A percentile compares a stretch with the other conserved stretches of the same genome.
Conservation (phyloP, 2,888 invertebrate genomes). For the Amblyjoppa proteus region DNA sequence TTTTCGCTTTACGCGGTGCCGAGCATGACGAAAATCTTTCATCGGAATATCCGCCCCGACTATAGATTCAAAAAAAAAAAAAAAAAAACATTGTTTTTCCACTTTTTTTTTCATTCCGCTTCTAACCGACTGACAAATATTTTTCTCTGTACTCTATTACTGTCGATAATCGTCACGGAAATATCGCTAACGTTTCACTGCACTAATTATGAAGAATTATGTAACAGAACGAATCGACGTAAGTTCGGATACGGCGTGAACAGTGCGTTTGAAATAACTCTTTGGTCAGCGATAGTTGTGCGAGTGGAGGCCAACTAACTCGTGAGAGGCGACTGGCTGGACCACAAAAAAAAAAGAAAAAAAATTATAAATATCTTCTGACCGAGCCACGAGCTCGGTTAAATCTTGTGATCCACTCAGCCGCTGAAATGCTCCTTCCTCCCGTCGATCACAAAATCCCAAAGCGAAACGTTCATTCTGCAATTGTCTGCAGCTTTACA, state of each 20-base stretch:
- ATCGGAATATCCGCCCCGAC: background rate
- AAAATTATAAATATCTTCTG: background rate
- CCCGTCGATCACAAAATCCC: conserved; percentile 70
- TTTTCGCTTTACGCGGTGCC: background rate
- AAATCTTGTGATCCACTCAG: conserved; percentile 79
- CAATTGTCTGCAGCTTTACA: conserved; percentile 37
- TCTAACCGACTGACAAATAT: background rate
- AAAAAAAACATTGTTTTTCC: background rate
- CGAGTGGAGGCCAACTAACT: conserved; percentile 83
- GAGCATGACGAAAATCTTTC: background rate
- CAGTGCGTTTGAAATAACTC: conserved; percentile 82
- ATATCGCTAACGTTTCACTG: background rate
- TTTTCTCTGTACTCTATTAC: background rate
- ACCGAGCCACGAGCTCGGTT: conserved; percentile 1
- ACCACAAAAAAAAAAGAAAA: conserved; percentile 72
- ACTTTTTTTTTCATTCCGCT: background rate
- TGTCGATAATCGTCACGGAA: background rate
- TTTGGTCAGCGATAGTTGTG: conserved; percentile 84
- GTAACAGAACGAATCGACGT: conserved; percentile 14
- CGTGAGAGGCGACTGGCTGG: conserved; percentile 76
- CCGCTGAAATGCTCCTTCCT: conserved; percentile 65
- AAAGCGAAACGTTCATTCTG: conserved; percentile 60
- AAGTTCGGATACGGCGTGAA: conserved; percentile 19
- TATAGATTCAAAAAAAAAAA: background rate
- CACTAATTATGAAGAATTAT: conserved; percentile 19